Percentiles rank a stretch among this genome's conserved stretches.
phyloP scores from a whole-genome alignment of 1,140 invertebrate genomes.

The Cephus cinctus region DNA sequence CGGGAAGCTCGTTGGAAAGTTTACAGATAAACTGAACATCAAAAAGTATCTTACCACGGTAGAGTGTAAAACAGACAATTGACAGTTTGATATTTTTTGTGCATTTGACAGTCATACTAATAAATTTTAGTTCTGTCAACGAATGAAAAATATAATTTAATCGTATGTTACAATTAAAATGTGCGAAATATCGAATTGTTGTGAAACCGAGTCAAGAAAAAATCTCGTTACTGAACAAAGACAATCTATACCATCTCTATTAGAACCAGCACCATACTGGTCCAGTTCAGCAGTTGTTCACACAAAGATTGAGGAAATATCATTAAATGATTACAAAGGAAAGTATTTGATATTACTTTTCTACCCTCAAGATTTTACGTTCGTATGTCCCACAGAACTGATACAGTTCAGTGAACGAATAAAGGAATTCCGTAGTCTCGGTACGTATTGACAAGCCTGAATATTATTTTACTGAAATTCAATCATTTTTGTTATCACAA shows the following conservation, averaged over 20 bases:
- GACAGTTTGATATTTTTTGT: too few relatives aligned
- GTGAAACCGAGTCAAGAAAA: slow-evolving; percentile 8
- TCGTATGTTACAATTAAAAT: neutral
- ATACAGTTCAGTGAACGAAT: slow-evolving; percentile 84
- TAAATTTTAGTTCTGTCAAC: neutral
- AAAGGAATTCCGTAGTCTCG: slow-evolving; percentile 78
- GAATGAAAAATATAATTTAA: neutral
- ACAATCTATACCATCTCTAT: slow-evolving; percentile 14
- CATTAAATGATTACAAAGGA: slow-evolving; percentile 63
- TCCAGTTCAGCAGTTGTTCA: slow-evolving; percentile 60
- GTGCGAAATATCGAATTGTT: slow-evolving; percentile 1
- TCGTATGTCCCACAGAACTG: slow-evolving; percentile 90
- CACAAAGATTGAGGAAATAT: slow-evolving; percentile 65
- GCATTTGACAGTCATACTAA: neutral
- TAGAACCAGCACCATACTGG: slow-evolving; percentile 26
- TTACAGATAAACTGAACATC: slow-evolving; percentile 3
- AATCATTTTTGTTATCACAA: neutral
- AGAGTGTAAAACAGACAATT: too few relatives aligned
- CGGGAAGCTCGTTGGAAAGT: neutral
- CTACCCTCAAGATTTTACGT: slow-evolving; percentile 79
- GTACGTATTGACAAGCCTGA: slow-evolving; percentile 27
- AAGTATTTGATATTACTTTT: slow-evolving; percentile 76
- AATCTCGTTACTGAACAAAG: neutral
- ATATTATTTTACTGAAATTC: neutral
- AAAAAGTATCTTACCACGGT: slow-evolving; percentile 35